phyloP scores from a whole-genome alignment of 2,888 invertebrate species.

The Steinernema hermaphroditum region DNA sequence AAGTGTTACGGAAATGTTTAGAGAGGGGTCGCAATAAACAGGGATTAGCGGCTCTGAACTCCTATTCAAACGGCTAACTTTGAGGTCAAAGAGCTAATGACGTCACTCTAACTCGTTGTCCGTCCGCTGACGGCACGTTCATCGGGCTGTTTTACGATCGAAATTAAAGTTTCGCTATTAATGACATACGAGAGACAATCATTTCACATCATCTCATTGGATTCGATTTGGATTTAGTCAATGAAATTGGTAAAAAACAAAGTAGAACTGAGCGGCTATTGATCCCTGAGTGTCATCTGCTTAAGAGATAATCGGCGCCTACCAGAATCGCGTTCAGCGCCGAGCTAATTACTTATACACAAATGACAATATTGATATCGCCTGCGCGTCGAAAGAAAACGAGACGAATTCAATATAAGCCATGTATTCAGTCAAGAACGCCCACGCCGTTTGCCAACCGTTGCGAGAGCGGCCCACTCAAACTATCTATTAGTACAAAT shows the following conservation, averaged over 20 bases:
- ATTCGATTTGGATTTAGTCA: too few species aligned
- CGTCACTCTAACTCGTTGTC: neutral
- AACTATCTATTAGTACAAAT: slow-evolving; percentile 21
- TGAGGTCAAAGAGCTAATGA: slow-evolving; percentile 1
- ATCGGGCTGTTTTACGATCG: neutral
- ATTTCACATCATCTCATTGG: too few species aligned
- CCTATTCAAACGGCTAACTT: neutral
- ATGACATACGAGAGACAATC: too few species aligned
- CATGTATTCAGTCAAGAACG: slow-evolving; percentile 14
- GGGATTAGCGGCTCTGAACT: neutral
- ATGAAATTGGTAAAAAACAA: neutral
- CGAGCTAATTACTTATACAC: slow-evolving; percentile 22
- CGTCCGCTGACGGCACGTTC: neutral
- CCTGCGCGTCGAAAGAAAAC: slow-evolving; percentile 22
- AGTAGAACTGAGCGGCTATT: neutral
- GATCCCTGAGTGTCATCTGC: slow-evolving; percentile 13
- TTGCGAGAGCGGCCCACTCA: slow-evolving; percentile 8
- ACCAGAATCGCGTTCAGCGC: neutral
- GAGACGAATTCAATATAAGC: slow-evolving; percentile 29
- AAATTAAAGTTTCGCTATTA: neutral
- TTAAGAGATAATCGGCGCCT: neutral
- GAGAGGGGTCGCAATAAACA: neutral
- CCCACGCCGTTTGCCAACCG: slow-evolving; percentile 20
- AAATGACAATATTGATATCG: slow-evolving; percentile 24
- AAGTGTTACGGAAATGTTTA: neutral